A percentile compares a stretch with the other conserved stretches of the same genome.
These are phyloP conservation scores for Parambassis ranga DNA, from an alignment of 2,797 vertebrate species.

Conservation along the genomic window DNA sequence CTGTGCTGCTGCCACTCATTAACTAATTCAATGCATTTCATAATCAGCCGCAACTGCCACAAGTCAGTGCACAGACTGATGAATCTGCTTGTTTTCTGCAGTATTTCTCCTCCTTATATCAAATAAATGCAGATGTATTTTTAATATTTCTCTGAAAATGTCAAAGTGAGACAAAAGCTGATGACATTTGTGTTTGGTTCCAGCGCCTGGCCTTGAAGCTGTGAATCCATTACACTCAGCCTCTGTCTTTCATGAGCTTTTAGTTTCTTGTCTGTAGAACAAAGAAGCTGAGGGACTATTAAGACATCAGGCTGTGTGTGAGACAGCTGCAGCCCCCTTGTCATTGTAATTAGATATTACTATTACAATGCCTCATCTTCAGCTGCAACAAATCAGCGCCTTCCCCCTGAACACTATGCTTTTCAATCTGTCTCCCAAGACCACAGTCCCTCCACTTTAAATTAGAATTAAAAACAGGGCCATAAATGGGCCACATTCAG, in stretches of 20 bases:
- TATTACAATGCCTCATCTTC: conserved; percentile 56
- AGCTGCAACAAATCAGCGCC: conserved; percentile 41
- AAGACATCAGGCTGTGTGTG: conserved; percentile 29
- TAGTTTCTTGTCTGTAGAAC: conserved; percentile 32
- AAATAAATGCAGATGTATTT: neutral
- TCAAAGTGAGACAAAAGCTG: conserved; percentile 6
- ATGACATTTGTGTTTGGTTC: conserved; percentile 6
- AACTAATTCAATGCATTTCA: neutral
- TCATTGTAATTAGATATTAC: conserved; percentile 67
- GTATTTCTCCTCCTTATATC: neutral
- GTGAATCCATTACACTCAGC: neutral
- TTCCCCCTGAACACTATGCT: conserved; percentile 3
- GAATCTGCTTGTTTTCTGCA: neutral
- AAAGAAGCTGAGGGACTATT: conserved; percentile 34
- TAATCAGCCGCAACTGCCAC: neutral
- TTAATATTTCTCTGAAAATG: neutral
- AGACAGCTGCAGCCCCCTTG: conserved; percentile 51
- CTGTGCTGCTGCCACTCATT: neutral
- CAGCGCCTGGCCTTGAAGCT: neutral
- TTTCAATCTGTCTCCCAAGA: conserved; percentile 24
- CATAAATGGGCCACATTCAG: conserved; percentile 15
- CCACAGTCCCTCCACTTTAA: conserved; percentile 31
- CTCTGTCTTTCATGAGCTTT: conserved; percentile 15
- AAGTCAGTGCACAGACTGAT: neutral
- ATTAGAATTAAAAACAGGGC: neutral